Percentiles rank a stretch among this genome's conserved stretches.
Evolutionary conservation across 2,797 vertebrate genomes (phyloP).

Genomic region (Rhodeus uyekii): DNA sequence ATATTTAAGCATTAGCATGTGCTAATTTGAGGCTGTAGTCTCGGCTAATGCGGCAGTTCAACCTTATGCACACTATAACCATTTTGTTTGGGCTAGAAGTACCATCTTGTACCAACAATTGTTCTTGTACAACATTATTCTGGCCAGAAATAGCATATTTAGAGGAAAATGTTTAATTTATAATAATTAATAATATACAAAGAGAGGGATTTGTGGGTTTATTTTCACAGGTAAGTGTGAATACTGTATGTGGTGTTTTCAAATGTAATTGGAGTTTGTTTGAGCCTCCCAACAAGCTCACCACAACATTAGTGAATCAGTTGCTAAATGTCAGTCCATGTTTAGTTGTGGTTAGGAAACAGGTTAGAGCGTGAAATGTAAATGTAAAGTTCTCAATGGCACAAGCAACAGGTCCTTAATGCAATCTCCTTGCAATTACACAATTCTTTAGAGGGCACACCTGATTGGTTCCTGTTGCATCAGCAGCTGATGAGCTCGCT

Average conservation of each 20-base stretch:
- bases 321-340: not conserved
- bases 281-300: not conserved
- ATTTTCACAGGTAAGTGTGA: not conserved
- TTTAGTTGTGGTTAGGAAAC: not conserved
- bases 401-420: not conserved
- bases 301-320: not conserved
- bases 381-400: not conserved
- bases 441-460: not conserved
- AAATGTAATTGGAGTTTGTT: not conserved
- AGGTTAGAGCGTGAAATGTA: not conserved
- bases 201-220: not conserved
- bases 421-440: not conserved
- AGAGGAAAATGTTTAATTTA: not conserved
- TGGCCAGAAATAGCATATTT: not conserved
- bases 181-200: not conserved
- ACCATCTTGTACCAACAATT: too few relatives aligned
- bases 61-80: conserved; percentile 1
- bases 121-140: not conserved
- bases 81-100: not conserved
- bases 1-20: conserved; percentile 12
- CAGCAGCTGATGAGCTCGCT: not conserved
- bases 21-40: not conserved
- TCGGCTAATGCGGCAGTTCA: not conserved
- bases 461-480: not conserved
- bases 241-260: not conserved